phyloP scores from a whole-genome alignment of 2,113 vertebrate species.

The Dasypus novemcinctus region DNA sequence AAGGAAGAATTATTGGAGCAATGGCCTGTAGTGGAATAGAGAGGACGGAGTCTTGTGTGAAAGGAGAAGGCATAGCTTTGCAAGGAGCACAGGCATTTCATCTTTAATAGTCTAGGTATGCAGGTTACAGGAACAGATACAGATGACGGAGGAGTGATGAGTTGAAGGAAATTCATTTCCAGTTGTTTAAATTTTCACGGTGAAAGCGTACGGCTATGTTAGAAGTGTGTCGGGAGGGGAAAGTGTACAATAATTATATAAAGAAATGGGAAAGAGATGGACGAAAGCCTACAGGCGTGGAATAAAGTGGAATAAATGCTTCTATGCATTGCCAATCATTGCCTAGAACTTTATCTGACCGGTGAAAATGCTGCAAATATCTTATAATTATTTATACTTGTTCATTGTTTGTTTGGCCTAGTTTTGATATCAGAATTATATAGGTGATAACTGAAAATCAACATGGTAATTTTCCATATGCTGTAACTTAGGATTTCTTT shows the following conservation, averaged over 20 bases:
- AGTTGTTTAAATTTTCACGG: not conserved
- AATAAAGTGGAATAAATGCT: not conserved
- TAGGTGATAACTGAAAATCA: not conserved
- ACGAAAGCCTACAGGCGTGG: not conserved
- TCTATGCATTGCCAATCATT: not conserved
- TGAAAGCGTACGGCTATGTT: not conserved
- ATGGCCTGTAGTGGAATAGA: not conserved
- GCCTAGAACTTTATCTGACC: not conserved
- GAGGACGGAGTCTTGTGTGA: not conserved
- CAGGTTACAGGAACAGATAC: not conserved
- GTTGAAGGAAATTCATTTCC: not conserved
- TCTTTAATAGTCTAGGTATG: not conserved
- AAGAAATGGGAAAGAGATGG: not conserved
- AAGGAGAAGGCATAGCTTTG: not conserved
- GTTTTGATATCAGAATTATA: not conserved
- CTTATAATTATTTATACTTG: not conserved
- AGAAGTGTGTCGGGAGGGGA: not conserved
- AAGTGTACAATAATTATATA: not conserved
- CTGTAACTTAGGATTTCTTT: not conserved
- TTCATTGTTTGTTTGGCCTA: not conserved
- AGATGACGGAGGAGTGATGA: not conserved
- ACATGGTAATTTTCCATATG: not conserved
- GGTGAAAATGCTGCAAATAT: not conserved
- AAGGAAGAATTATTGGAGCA: not conserved
- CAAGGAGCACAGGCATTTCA: not conserved